These are phyloP conservation scores for Polypterus bichir DNA, from an alignment of 2,113 vertebrate species.

Conservation along the genomic window DNA sequence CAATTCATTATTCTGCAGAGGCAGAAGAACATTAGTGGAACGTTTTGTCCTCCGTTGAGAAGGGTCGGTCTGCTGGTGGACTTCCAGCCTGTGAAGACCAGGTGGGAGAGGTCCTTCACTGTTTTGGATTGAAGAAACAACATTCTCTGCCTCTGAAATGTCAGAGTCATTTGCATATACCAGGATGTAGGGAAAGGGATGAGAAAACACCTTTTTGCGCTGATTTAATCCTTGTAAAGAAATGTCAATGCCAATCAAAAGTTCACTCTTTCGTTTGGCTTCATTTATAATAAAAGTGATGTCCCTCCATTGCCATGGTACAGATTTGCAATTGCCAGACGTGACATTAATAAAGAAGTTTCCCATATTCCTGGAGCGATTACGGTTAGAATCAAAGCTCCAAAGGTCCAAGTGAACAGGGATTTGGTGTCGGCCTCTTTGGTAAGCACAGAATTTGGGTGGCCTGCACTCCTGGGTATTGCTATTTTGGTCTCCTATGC, in stretches of 20 bases:
- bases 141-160: conserved; percentile 76
- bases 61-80: conserved; percentile 22
- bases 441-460: conserved; percentile 32
- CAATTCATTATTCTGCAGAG: conserved; percentile 84
- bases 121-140: conserved; percentile 65
- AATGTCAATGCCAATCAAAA: conserved; percentile 68
- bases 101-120: conserved; percentile 32
- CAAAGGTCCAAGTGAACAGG: conserved; percentile 63
- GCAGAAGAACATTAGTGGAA: conserved; percentile 53
- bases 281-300: conserved; percentile 64
- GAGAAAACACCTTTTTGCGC: conserved; percentile 43
- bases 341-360: conserved; percentile 58
- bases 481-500: conserved; percentile 55
- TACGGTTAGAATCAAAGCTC: conserved; percentile 52
- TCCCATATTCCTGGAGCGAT: conserved; percentile 50
- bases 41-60: conserved; percentile 47
- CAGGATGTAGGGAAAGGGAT: conserved; percentile 73
- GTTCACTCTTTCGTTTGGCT: conserved; percentile 56
- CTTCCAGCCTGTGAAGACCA: conserved; percentile 31
- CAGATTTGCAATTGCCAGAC: conserved; percentile 36
- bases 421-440: conserved; percentile 33
- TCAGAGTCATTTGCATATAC: conserved; percentile 87
- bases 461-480: conserved; percentile 35
- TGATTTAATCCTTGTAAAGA: conserved; percentile 32
- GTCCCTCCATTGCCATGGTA: conserved; percentile 84